These are phyloP conservation scores for Nemurella pictetii DNA, from an alignment of 2,888 invertebrate genomes.

Conservation along the genomic window DNA sequence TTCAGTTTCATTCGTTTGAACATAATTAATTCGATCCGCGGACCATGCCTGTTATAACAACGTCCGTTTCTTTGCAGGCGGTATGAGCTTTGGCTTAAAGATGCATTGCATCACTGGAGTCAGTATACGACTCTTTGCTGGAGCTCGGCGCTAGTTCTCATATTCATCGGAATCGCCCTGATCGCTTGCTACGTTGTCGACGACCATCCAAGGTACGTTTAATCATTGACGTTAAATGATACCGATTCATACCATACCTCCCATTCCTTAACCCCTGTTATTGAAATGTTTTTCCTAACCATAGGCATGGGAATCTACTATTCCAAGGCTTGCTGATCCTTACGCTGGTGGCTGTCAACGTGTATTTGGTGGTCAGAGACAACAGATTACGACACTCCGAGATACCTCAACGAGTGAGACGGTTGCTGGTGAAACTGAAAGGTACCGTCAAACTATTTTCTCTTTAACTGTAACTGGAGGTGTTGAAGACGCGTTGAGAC, in stretches of 20 bases:
- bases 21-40: conserved; percentile 47
- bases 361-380: conserved; percentile 64
- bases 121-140: conserved; percentile 68
- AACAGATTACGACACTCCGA: conserved; percentile 66
- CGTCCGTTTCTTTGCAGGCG: conserved; percentile 53
- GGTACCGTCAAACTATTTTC: too few relatives aligned
- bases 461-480: too few relatives aligned
- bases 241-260: neutral
- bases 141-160: conserved; percentile 63
- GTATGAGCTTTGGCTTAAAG: conserved; percentile 54
- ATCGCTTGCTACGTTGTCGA: conserved; percentile 52
- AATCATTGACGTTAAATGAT: neutral
- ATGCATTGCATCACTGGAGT: conserved; percentile 59
- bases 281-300: conserved; percentile 50
- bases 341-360: conserved; percentile 58
- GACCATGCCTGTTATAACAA: neutral
- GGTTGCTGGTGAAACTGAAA: conserved; percentile 53
- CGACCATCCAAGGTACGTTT: conserved; percentile 44
- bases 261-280: conserved; percentile 49
- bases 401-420: conserved; percentile 55
- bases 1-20: conserved; percentile 49
- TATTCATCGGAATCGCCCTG: conserved; percentile 59
- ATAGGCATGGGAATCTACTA: conserved; percentile 55
- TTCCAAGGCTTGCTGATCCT: conserved; percentile 60
- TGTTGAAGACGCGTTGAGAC: too few relatives aligned